Evolutionary conservation across 2,113 vertebrate species (phyloP), one percentile per base, ranked within the genome.

Genomic region (Poecilia latipinna): DNA sequence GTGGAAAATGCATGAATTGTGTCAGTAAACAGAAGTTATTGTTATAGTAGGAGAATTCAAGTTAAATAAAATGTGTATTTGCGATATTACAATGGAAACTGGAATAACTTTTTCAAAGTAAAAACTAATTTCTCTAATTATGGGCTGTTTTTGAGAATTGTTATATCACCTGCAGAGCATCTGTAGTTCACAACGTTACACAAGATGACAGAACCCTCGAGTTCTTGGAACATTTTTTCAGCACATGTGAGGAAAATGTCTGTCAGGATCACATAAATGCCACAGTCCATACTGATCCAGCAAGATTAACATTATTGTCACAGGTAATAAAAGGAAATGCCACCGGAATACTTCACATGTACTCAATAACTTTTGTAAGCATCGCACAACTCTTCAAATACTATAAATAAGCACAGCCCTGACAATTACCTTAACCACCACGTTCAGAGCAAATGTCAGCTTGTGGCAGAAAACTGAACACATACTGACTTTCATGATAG

Each of bases 241-340:
- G 13, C 8, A 24, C 69, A 60, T 61, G 57, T 29, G 15, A 5
- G 54, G 11, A 28, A 61, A 12, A 35, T 37, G n/a, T 29, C n/a
- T 42, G 8, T 22, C 13, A 24, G 31, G 71, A 51, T 73, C 29
- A 19, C 19, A 73, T 51, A 51, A 73, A 65, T 51, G 61, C 8
- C 71, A 73, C 22, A 54, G 29, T 26, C 31, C 19, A 54, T n/a
- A 33, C 39, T 65, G 61, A 73, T 65, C 44, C 22, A 12, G 10
- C 33, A 33, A 51, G 61, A 73, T 65, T 73, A 48, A 64, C 35
- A 42, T 15, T 71, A 13, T 39, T 51, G 17, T 64, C 61, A 65
- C 3, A 22, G 17, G 42, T 26, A 65, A 73, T 65, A 73, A 73
- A 65, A 31, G 44, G 33, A 73, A 73, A 73, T 73, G 61, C 65